A percentile compares a stretch with the other conserved stretches of the same genome.
Conservation (phyloP, 2,888 invertebrate species). For the Habrosyne pyritoides region DNA sequence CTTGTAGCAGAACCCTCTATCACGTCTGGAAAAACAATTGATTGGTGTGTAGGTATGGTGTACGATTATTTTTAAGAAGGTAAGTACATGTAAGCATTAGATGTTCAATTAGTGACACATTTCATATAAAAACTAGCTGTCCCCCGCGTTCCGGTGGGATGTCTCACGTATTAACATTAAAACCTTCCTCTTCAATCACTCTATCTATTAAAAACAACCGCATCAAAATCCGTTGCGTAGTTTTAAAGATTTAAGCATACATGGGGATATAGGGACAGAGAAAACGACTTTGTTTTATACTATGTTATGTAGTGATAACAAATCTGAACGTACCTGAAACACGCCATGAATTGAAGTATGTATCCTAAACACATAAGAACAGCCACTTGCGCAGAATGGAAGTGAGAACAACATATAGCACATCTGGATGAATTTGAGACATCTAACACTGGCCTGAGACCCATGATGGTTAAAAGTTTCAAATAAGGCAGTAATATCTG, state of each 20-base stretch:
- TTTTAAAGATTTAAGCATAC: too few species aligned
- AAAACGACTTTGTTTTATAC: too few species aligned
- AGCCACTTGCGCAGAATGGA: slow-evolving; percentile 87
- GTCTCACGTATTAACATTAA: too few species aligned
- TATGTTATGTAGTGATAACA: too few species aligned
- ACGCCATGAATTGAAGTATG: slow-evolving; percentile 90
- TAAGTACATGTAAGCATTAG: neutral
- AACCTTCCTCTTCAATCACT: too few species aligned
- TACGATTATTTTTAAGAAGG: neutral
- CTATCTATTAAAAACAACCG: too few species aligned
- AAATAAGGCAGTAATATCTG: slow-evolving; percentile 90
- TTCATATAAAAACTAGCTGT: too few species aligned
- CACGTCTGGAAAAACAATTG: slow-evolving; percentile 82
- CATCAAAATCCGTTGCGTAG: too few species aligned
- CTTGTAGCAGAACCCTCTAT: slow-evolving; percentile 88
- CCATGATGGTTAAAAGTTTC: slow-evolving; percentile 88
- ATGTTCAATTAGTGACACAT: too few species aligned
- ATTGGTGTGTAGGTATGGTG: neutral
- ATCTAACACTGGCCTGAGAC: slow-evolving; percentile 88
- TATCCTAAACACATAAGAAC: slow-evolving; percentile 88
- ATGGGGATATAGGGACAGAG: too few species aligned
- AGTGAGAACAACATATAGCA: slow-evolving; percentile 85
- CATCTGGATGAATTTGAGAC: slow-evolving; percentile 84
- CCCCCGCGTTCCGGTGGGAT: too few species aligned
- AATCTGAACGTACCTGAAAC: slow-evolving; percentile 85